phyloP scores from a whole-genome alignment of 1,140 invertebrate genomes.

The Heliconius nattereri region DNA sequence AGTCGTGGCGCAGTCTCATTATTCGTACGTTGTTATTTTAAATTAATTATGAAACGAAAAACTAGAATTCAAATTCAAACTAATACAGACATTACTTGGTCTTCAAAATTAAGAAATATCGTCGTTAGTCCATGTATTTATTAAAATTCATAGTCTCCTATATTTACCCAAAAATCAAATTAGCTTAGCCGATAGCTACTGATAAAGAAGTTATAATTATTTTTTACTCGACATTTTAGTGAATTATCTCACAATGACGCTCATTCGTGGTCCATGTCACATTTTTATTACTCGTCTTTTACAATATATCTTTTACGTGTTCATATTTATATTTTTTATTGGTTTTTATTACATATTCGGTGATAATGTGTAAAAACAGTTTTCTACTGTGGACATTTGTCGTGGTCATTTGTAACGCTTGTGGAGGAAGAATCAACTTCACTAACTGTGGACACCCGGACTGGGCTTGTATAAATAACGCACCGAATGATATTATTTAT shows the following conservation, averaged over 20 bases:
- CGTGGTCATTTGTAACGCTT: conserved; percentile 15
- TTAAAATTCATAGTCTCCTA: background rate
- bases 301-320: conserved; percentile 31
- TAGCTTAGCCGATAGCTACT: conserved; percentile 18
- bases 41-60: too few relatives aligned
- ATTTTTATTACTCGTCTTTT: conserved; percentile 52
- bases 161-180: conserved; percentile 1
- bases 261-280: conserved; percentile 49
- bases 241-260: conserved; percentile 62
- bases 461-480: conserved; percentile 67
- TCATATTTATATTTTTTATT: background rate
- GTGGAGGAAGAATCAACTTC: conserved; percentile 66
- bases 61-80: too few relatives aligned
- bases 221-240: conserved; percentile 51
- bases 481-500: conserved; percentile 55
- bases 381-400: conserved; percentile 20
- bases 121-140: too few relatives aligned
- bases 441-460: conserved; percentile 64
- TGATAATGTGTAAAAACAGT: conserved; percentile 44
- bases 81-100: too few relatives aligned
- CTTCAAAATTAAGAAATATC: too few relatives aligned
- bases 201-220: conserved; percentile 35
- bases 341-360: conserved; percentile 33
- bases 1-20: too few relatives aligned
- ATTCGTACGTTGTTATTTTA: too few relatives aligned